Conservation (phyloP, 30 jellyfish, hydroid and myxozoan genomes). For the Nemopilema nomurai region DNA sequence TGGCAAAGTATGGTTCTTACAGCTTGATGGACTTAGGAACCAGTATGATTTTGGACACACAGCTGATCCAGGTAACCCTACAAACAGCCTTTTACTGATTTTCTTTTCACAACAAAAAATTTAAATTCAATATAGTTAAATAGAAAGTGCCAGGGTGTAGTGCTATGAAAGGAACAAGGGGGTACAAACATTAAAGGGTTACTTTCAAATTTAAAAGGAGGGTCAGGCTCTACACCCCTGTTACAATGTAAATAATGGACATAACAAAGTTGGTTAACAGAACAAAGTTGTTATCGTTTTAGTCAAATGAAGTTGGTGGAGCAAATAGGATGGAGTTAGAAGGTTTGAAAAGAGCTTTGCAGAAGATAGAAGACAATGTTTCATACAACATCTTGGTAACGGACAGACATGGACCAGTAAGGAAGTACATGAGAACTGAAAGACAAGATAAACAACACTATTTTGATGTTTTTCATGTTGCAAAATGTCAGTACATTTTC, state of each 20-base stretch:
- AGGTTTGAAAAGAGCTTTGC: slow-evolving; percentile 13
- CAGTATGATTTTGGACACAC: too few relatives aligned
- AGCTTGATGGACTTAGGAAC: too few relatives aligned
- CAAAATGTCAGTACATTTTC: slow-evolving; percentile 4
- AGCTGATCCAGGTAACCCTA: too few relatives aligned
- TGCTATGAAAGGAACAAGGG: too few relatives aligned
- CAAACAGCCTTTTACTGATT: too few relatives aligned
- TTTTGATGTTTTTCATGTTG: slow-evolving; percentile 18
- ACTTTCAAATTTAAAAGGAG: not conserved
- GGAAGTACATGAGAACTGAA: slow-evolving; percentile 22
- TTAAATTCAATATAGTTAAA: too few relatives aligned
- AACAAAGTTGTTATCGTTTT: not conserved
- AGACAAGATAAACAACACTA: slow-evolving; percentile 1
- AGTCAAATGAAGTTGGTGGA: slow-evolving; percentile 49
- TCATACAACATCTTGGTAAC: not conserved
- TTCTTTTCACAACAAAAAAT: too few relatives aligned
- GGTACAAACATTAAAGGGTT: not conserved
- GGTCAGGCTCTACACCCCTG: not conserved
- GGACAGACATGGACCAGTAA: slow-evolving; percentile 16
- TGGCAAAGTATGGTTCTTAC: too few relatives aligned
- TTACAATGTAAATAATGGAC: not conserved
- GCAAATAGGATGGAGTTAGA: slow-evolving; percentile 31
- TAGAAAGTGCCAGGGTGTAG: too few relatives aligned
- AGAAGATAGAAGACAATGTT: not conserved
- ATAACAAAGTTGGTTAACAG: not conserved